These are phyloP conservation scores for Phaenicophaeus curvirostris DNA, from an alignment of 2,797 vertebrate species.

Conservation along the genomic window DNA sequence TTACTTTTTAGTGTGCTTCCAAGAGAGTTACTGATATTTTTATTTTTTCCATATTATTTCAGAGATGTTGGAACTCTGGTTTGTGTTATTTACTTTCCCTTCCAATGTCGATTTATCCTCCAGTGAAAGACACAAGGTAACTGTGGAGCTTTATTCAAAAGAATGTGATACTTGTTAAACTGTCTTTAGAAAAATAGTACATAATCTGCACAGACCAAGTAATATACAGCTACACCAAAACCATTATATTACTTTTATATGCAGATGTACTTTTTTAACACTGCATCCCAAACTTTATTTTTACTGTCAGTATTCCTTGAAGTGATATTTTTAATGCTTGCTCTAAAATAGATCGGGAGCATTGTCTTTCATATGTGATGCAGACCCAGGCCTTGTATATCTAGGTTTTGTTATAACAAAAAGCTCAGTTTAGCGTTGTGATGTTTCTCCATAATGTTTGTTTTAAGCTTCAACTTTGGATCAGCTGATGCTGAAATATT, in stretches of 20 bases:
- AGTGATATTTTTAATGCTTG: neutral
- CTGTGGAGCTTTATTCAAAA: neutral
- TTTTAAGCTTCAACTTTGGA: slow-evolving; percentile 88
- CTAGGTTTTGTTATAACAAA: neutral
- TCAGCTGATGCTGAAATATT: slow-evolving; percentile 87
- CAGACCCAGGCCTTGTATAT: neutral
- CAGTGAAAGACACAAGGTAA: slow-evolving; percentile 92
- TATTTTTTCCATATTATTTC: slow-evolving; percentile 19
- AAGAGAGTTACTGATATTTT: neutral
- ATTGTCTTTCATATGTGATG: neutral
- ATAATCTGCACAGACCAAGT: neutral
- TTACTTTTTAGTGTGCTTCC: neutral
- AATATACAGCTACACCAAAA: neutral
- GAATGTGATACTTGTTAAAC: neutral
- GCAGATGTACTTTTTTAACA: neutral
- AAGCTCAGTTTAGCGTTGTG: neutral
- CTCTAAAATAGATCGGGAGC: neutral
- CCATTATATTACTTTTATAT: neutral
- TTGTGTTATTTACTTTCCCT: slow-evolving; percentile 86
- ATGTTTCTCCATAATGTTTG: slow-evolving; percentile 26
- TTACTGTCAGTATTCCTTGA: neutral
- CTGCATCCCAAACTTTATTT: neutral
- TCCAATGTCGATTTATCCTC: slow-evolving; percentile 89
- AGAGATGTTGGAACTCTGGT: slow-evolving; percentile 93
- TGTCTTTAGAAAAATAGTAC: neutral